Conservation (phyloP, 92 coral and sea anemone species). For the Palythoa caribaeorum region DNA sequence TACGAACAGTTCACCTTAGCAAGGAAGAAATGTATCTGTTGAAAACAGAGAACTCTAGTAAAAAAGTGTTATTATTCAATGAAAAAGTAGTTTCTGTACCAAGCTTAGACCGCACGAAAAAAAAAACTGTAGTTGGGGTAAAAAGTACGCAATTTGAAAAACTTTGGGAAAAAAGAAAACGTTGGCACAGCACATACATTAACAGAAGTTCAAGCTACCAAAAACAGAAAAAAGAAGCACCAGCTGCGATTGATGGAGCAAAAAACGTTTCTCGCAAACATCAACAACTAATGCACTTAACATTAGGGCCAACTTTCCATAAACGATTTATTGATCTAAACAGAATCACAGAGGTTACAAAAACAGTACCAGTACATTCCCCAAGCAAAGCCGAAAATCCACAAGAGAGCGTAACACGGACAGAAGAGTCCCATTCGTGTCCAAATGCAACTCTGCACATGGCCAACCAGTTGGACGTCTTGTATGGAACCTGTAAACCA, state of each 20-base stretch:
- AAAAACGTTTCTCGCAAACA: neutral
- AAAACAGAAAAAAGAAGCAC: no score
- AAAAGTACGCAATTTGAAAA: neutral
- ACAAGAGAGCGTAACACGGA: neutral
- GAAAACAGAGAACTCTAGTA: neutral
- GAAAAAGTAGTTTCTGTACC: neutral
- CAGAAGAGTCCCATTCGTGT: neutral
- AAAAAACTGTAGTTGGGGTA: neutral
- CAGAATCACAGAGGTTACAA: neutral
- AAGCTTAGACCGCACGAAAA: neutral
- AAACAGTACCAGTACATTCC: no score
- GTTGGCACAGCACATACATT: neutral
- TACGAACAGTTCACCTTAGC: neutral
- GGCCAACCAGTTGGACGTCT: neutral
- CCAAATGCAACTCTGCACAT: slow-evolving; percentile 13
- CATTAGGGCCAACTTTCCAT: neutral
- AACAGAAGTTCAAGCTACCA: neutral
- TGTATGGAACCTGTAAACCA: slow-evolving; percentile 17
- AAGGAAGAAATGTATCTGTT: neutral
- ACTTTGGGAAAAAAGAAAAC: neutral
- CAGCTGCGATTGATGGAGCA: neutral
- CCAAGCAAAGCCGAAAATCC: neutral
- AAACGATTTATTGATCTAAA: no score
- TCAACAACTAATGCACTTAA: neutral
- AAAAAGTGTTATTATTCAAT: neutral